Percentiles rank a stretch among this genome's conserved stretches.
These are phyloP conservation scores for Hemitrygon akajei DNA, from an alignment of 2,797 vertebrate species.

Conservation along the genomic window DNA sequence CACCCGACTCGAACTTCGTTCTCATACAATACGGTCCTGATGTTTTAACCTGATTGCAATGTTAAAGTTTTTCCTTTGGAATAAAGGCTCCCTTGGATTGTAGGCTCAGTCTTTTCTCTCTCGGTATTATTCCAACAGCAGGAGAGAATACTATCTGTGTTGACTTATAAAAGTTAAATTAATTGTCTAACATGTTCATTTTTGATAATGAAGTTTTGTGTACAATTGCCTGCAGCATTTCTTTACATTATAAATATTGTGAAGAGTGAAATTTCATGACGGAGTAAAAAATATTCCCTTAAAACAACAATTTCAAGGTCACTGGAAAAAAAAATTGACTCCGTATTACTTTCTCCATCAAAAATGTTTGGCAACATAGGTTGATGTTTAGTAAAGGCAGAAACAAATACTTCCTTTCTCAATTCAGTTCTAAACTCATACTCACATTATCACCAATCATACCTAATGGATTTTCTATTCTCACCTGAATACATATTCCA, in stretches of 20 bases:
- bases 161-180: neutral
- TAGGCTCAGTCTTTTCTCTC: neutral
- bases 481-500: no score
- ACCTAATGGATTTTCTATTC: no score
- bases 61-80: neutral
- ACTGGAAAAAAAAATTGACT: neutral
- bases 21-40: no score
- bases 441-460: no score
- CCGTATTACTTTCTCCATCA: no score
- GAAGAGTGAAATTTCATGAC: neutral
- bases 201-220: neutral
- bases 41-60: neutral
- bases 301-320: neutral
- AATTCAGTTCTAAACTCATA: no score
- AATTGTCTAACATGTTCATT: neutral
- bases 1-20: no score
- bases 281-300: neutral
- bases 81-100: no score
- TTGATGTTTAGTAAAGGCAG: neutral
- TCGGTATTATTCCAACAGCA: neutral
- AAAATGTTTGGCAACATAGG: neutral
- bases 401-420: neutral
- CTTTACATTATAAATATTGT: no score
- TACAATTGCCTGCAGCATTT: neutral
- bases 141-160: neutral